A percentile compares a stretch with the other conserved stretches of the same genome.
Evolutionary conservation across 2,888 invertebrate species (phyloP).

Genomic region (Pseudolycoriella hygida): DNA sequence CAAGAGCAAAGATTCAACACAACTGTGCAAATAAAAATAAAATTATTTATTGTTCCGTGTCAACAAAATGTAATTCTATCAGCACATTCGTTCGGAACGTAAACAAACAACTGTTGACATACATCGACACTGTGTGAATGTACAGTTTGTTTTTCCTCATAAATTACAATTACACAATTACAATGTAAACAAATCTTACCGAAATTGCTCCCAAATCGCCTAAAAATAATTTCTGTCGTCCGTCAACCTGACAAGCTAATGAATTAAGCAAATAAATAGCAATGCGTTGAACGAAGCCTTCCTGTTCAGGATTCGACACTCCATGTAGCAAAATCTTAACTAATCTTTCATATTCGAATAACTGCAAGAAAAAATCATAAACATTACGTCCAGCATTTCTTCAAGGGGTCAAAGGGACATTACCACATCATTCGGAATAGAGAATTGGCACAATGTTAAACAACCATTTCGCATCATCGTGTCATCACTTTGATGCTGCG

Average conservation of each 20-base stretch:
- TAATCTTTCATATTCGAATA: slow-evolving; percentile 77
- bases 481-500: slow-evolving; percentile 63
- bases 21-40: no score
- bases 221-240: slow-evolving; percentile 75
- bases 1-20: no score
- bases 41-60: no score
- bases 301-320: slow-evolving; percentile 63
- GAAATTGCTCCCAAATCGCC: slow-evolving; percentile 78
- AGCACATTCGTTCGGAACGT: no score
- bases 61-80: no score
- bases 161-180: no score
- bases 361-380: slow-evolving; percentile 32
- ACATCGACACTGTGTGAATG: no score
- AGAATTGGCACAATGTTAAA: slow-evolving; percentile 84
- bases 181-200: slow-evolving; percentile 30
- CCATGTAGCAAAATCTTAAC: slow-evolving; percentile 69
- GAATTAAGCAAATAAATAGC: slow-evolving; percentile 90
- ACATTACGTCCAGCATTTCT: neutral
- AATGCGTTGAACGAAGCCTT: slow-evolving; percentile 85
- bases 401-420: slow-evolving; percentile 24
- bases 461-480: slow-evolving; percentile 96
- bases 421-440: slow-evolving; percentile 88
- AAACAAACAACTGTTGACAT: no score
- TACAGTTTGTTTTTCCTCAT: neutral
- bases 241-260: slow-evolving; percentile 91